Evolutionary conservation across 2,888 invertebrate species (phyloP), one percentile per base, ranked within the genome.

Genomic region (Lissocephala sabroskyi): DNA sequence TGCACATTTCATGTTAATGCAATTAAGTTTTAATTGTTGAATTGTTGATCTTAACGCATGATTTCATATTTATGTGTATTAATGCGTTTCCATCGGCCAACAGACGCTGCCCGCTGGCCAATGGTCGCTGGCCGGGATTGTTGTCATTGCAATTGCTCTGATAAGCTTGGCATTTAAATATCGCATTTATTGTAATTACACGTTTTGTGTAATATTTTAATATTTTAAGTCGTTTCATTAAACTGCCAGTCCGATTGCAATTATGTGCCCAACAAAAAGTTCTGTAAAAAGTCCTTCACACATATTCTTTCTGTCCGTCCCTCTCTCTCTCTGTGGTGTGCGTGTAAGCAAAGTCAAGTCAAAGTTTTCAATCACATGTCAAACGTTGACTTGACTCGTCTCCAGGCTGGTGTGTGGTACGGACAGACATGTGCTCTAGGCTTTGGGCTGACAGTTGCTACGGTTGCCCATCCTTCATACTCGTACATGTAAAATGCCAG

Each of bases 1-100:
- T 68, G 68, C 68, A 77, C 68, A 77, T 68, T 68, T 70, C 78
- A 77, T 75, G 70, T 76, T 78, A 71, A 71, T 71, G 71, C 71
- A 71, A 71, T 71, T 78, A 78, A 73, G 74, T 71, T 71, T 71
- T 71, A 71, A 71, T 76, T 78, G 71, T 78, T 71, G 79, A 71
- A 71, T 78, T 71, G 76, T 78, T 71, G 71, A 71, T 71, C 76
- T 78, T 78, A 76, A 78, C 76, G 76, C 76, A 67, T 78, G 79
- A 71, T 71, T 71, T 78, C 71, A 78, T 71, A 75, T 71, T 71
- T 78, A 71, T 78, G 61, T 68, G 61, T 67, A 71, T 76, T 76
- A 76, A 76, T 75, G 73, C 50, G 75, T 63, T 64, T 71, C 66
- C 56, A 48, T 37, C 17, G 45, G 17, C 37, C 52, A 41, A 40